A percentile compares a stretch with the other conserved stretches of the same genome.
These are phyloP conservation scores for Notospermus geniculatus DNA, from an alignment of 1,140 invertebrate genomes.

Conservation along the genomic window DNA sequence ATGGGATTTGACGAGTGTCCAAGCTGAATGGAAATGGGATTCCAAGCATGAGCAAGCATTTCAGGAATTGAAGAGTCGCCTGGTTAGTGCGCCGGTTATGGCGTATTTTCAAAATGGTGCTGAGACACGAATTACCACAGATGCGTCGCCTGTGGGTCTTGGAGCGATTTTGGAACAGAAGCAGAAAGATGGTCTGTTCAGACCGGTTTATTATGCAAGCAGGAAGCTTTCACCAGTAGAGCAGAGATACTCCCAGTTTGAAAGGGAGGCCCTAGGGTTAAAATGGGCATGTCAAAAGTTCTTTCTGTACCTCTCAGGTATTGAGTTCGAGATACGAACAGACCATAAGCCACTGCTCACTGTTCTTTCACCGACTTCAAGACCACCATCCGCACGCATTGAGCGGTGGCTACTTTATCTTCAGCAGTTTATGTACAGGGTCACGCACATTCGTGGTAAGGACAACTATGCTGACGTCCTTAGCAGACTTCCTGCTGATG, in stretches of 20 bases:
- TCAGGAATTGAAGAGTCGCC: not conserved
- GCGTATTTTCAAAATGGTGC: not conserved
- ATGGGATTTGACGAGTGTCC: no score
- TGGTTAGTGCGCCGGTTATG: not conserved
- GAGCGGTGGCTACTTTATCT: slow-evolving; percentile 12
- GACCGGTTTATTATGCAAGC: not conserved
- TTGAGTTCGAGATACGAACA: not conserved
- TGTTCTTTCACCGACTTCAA: not conserved
- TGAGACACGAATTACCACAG: not conserved
- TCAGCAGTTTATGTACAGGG: slow-evolving; percentile 16
- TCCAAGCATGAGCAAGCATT: not conserved
- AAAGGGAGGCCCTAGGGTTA: not conserved
- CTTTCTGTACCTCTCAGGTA: not conserved
- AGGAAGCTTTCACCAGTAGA: not conserved
- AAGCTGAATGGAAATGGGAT: no score
- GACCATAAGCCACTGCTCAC: slow-evolving; percentile 2
- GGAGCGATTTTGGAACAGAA: not conserved
- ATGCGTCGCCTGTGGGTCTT: not conserved
- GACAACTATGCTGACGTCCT: slow-evolving; percentile 19
- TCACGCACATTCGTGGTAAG: slow-evolving; percentile 20
- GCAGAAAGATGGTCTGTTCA: not conserved
- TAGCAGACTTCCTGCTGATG: not conserved
- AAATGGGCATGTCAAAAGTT: not conserved
- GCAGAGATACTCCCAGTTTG: not conserved
- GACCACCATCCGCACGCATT: slow-evolving; percentile 1